A percentile compares a stretch with the other conserved stretches of the same genome.
phyloP scores from a whole-genome alignment of 2,113 vertebrate genomes.

The Thalassarche chlororhynchos region DNA sequence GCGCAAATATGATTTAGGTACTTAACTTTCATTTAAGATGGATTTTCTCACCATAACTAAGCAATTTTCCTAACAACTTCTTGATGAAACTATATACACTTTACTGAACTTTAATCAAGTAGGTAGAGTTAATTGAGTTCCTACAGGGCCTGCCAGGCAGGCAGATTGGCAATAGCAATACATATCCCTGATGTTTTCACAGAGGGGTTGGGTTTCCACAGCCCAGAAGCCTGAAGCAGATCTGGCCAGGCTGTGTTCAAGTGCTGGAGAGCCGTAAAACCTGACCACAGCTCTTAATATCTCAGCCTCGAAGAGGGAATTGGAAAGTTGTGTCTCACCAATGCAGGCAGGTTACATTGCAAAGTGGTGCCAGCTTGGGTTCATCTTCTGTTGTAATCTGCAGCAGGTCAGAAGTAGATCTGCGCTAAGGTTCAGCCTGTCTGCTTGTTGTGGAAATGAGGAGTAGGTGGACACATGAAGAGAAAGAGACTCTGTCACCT shows the following conservation, averaged over 20 bases:
- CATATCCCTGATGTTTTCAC: background rate
- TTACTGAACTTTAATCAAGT: background rate
- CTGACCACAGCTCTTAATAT: background rate
- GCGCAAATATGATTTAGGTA: accelerated
- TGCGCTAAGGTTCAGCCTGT: background rate
- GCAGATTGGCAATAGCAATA: background rate
- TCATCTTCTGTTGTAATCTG: background rate
- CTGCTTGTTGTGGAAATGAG: background rate
- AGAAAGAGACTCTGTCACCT: background rate
- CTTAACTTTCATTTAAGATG: background rate
- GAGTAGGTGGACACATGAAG: background rate
- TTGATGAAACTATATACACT: background rate
- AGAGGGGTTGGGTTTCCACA: background rate
- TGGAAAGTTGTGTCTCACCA: background rate
- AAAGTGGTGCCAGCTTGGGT: background rate
- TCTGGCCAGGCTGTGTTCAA: background rate
- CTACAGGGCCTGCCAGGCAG: background rate
- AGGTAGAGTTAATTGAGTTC: background rate
- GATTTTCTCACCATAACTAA: background rate
- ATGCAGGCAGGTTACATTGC: background rate
- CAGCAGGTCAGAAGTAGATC: background rate
- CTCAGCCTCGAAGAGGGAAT: background rate
- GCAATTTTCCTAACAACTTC: background rate
- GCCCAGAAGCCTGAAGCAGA: background rate
- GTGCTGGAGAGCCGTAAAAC: background rate